phyloP scores from a whole-genome alignment of 2,113 vertebrate species.

The Meleagris gallopavo region DNA sequence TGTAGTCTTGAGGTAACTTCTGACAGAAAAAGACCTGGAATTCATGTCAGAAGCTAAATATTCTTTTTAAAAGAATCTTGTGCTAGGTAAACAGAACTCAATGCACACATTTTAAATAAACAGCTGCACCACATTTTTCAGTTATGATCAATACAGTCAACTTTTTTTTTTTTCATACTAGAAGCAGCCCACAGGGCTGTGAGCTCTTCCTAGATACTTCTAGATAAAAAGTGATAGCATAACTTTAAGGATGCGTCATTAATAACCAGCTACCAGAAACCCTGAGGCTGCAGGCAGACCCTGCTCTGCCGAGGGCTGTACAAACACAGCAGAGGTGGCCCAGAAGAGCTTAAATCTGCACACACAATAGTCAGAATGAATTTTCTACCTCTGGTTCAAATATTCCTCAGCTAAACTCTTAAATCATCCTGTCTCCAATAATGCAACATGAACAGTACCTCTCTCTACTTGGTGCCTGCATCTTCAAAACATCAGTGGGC shows the following conservation, averaged over 20 bases:
- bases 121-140: slow-evolving; percentile 6
- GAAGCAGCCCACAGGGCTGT: slow-evolving; percentile 19
- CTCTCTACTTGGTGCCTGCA: slow-evolving; percentile 4
- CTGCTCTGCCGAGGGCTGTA: not conserved
- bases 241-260: slow-evolving; percentile 24
- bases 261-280: slow-evolving; percentile 41
- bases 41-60: not conserved
- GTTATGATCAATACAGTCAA: not conserved
- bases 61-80: not conserved
- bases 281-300: not conserved
- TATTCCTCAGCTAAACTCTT: slow-evolving; percentile 27
- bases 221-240: slow-evolving; percentile 27
- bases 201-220: slow-evolving; percentile 28
- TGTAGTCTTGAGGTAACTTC: not conserved
- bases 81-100: not conserved
- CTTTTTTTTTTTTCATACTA: not conserved
- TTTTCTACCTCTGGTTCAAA: slow-evolving; percentile 19
- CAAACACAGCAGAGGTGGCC: slow-evolving; percentile 8
- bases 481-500: slow-evolving; percentile 54
- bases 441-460: slow-evolving; percentile 45
- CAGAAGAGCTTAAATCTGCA: slow-evolving; percentile 26
- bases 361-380: slow-evolving; percentile 23
- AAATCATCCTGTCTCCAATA: slow-evolving; percentile 12
- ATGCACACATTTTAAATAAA: not conserved
- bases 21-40: not conserved